phyloP scores from a whole-genome alignment of 2,113 vertebrate genomes.

The Psephotus haematonotus region DNA sequence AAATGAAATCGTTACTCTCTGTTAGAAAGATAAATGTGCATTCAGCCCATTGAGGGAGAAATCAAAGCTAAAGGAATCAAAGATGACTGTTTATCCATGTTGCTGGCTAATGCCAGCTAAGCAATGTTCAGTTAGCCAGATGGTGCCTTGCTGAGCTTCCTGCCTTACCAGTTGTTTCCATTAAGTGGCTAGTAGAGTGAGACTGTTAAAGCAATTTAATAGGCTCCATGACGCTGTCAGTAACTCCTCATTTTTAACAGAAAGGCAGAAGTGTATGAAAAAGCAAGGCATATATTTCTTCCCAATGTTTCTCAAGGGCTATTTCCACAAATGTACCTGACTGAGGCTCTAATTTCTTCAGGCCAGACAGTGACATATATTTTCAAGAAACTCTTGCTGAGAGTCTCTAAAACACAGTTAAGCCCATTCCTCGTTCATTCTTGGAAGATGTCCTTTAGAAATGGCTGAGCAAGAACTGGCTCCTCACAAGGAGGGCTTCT shows the following conservation, averaged over 20 bases:
- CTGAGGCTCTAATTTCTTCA: neutral
- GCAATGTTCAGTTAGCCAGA: neutral
- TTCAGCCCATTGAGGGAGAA: neutral
- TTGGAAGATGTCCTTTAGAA: neutral
- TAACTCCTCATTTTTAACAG: neutral
- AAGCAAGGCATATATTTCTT: neutral
- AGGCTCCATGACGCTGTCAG: neutral
- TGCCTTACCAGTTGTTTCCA: neutral
- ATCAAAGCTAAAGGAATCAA: neutral
- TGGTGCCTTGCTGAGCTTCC: neutral
- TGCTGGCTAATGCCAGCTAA: neutral
- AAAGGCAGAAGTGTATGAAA: neutral
- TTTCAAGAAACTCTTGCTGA: neutral
- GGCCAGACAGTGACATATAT: neutral
- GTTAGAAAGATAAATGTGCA: neutral
- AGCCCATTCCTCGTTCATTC: neutral
- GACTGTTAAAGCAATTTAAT: neutral
- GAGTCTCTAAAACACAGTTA: neutral
- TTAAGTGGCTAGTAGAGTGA: neutral
- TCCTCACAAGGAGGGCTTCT: neutral
- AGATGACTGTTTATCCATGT: neutral
- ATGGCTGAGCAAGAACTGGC: neutral
- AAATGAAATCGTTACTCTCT: neutral
- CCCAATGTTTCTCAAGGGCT: neutral
- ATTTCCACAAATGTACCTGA: neutral